These are phyloP conservation scores for Machimus atricapillus DNA, from an alignment of 2,888 invertebrate genomes.

Conservation along the genomic window DNA sequence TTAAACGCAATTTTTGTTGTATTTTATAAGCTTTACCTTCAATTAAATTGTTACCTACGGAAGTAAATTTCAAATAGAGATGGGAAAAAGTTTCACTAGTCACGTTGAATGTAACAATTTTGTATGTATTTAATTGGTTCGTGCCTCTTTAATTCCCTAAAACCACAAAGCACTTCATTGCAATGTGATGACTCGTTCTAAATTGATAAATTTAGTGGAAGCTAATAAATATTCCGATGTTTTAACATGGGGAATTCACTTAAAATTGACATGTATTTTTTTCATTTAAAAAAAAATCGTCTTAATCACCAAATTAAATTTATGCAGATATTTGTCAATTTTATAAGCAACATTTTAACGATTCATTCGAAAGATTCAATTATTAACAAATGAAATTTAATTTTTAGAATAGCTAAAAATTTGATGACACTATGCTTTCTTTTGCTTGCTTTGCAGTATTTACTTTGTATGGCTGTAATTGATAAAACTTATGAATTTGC, in stretches of 20 bases:
- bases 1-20: neutral
- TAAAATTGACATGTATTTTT: neutral
- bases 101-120: neutral
- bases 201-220: neutral
- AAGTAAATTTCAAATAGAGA: neutral
- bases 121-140: neutral
- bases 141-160: neutral
- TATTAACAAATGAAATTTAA: too few species aligned
- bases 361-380: too few species aligned
- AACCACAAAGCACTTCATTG: neutral
- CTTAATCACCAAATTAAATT: neutral
- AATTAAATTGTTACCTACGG: neutral
- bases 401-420: too few species aligned
- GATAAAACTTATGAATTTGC: too few species aligned
- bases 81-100: neutral
- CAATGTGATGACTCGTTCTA: neutral
- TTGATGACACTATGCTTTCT: too few species aligned
- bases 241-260: neutral
- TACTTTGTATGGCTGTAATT: too few species aligned
- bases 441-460: too few species aligned
- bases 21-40: neutral
- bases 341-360: too few species aligned
- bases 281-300: neutral
- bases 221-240: neutral
- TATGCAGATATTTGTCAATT: too few species aligned